phyloP scores from a whole-genome alignment of 2,113 vertebrate species.

The Spermophilus dauricus region DNA sequence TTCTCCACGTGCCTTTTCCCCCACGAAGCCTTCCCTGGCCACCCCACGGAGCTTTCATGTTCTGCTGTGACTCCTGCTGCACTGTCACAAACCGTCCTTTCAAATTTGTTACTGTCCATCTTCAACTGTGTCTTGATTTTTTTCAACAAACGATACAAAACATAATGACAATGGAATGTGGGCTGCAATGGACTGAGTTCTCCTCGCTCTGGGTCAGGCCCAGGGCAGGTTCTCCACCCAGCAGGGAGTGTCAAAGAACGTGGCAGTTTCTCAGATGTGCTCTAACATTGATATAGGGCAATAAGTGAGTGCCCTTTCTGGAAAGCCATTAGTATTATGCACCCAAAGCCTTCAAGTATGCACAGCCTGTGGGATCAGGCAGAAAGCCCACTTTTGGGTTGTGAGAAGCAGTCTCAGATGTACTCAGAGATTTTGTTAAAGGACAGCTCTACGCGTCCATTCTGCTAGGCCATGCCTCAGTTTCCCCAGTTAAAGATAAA shows the following conservation, averaged over 20 bases:
- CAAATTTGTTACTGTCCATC: no score
- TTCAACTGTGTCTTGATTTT: neutral
- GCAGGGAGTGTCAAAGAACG: no score
- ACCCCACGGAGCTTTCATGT: neutral
- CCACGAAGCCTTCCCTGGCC: neutral
- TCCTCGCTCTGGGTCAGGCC: neutral
- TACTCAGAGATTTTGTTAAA: neutral
- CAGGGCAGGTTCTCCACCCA: neutral
- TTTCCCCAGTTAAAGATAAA: neutral
- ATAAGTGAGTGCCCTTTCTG: neutral
- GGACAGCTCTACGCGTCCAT: fast-evolving
- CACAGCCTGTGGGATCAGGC: neutral
- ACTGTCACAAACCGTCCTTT: neutral
- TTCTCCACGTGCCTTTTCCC: neutral
- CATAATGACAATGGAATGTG: fast-evolving
- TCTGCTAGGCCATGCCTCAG: neutral
- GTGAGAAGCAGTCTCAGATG: neutral
- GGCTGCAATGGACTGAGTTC: neutral
- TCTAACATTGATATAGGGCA: neutral
- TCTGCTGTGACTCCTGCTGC: neutral
- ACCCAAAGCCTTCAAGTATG: constrained; percentile 49
- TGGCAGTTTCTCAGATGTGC: neutral
- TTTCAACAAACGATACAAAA: neutral
- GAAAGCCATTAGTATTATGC: neutral
- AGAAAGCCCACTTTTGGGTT: neutral